These are phyloP conservation scores for Microplitis manilae DNA, from an alignment of 2,888 invertebrate species.

Conservation along the genomic window DNA sequence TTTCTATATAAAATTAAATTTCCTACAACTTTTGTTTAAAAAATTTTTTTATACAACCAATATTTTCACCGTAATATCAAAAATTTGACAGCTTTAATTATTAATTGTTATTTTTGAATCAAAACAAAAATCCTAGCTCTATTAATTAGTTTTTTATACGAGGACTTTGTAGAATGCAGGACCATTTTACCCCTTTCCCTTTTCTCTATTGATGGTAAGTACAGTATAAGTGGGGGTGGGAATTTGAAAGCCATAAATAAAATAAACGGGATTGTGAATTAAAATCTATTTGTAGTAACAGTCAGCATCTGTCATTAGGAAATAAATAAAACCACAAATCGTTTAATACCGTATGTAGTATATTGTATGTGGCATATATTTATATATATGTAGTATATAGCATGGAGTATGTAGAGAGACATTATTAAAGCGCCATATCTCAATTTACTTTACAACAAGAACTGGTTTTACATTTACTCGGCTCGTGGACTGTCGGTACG, in stretches of 20 bases:
- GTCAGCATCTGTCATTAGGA: neutral
- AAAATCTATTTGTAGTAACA: neutral
- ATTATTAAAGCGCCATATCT: constrained; percentile 27
- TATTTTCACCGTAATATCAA: too few species aligned
- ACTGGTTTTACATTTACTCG: constrained; percentile 53
- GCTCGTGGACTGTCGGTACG: constrained; percentile 16
- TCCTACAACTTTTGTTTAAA: too few species aligned
- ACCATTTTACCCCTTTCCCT: too few species aligned
- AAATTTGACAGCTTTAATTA: too few species aligned
- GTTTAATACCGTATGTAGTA: neutral
- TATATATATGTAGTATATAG: neutral
- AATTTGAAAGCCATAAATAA: neutral
- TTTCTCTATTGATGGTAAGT: too few species aligned
- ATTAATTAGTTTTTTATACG: too few species aligned
- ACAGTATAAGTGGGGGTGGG: too few species aligned
- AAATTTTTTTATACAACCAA: too few species aligned
- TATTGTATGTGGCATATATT: neutral
- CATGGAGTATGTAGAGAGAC: neutral
- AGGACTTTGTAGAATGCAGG: too few species aligned
- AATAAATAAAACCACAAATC: neutral
- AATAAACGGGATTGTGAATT: neutral
- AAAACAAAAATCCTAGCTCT: too few species aligned
- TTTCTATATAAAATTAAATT: too few species aligned
- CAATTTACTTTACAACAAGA: constrained; percentile 39
- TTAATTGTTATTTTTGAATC: too few species aligned